Evolutionary conservation across 2,113 vertebrate species (phyloP).

Genomic region (Stegastes partitus): DNA sequence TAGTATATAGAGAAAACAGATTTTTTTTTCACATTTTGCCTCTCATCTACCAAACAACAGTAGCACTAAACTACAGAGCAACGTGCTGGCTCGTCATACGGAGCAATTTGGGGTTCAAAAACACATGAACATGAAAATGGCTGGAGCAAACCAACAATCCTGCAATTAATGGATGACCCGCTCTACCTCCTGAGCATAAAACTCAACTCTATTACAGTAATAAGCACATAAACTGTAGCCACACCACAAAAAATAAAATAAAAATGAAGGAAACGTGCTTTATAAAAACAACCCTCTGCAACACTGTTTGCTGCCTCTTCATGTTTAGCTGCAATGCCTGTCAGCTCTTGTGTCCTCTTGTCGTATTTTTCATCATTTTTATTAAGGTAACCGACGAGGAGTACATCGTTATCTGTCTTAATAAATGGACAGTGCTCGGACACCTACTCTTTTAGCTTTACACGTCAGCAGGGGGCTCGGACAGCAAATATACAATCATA

Average conservation of each 20-base stretch:
- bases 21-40: too few species aligned
- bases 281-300: neutral
- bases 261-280: neutral
- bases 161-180: neutral
- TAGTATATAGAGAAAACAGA: too few species aligned
- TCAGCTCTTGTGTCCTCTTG: neutral
- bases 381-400: conserved; percentile 22
- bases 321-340: conserved; percentile 17
- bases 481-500: conserved; percentile 21
- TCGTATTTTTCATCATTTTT: conserved; percentile 33
- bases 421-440: conserved; percentile 14
- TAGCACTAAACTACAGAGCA: too few species aligned
- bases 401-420: conserved; percentile 19
- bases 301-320: neutral
- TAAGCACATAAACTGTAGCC: neutral
- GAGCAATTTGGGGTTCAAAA: too few species aligned
- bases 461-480: conserved; percentile 42
- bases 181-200: neutral
- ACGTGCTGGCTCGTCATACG: too few species aligned
- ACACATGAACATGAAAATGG: too few species aligned
- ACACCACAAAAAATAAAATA: neutral
- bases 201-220: neutral
- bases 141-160: neutral
- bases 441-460: conserved; percentile 21
- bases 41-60: too few species aligned